Base-by-base conservation (phyloP, 1,140 invertebrate genomes). In the Dinoponera quadriceps region DNA sequence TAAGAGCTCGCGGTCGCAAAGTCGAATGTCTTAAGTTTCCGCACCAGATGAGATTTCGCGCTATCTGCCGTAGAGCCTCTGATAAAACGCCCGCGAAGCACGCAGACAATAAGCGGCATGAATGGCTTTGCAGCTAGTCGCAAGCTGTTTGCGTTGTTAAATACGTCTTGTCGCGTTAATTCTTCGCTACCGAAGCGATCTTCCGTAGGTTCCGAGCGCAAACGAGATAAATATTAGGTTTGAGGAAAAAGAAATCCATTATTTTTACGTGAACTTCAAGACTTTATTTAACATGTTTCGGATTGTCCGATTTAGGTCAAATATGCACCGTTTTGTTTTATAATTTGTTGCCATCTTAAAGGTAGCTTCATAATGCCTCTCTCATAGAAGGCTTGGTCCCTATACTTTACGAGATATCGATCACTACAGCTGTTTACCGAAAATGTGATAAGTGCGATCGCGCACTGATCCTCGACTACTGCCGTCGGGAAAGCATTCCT, bases 11-110 rank as follows among this genome's bases (percentile, higher is more conserved):
- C 66, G 72, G 59, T 75, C 59, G 60, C 59, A 27, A 82, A 75
- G 59, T 71, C 65, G 51, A 55, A 80, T 80, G 65, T 59, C 75
- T 80, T 80, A 71, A 78, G 65, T 80, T 80, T 71, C 51, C 65
- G 33, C 55, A 65, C 22, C 22, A 71, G 54, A 80, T 80, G 65
- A 71, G 65, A 80, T 80, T 80, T 9, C 65, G 16, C 27, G 54
- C 71, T 80, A 80, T 80, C 66, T 71, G 69, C 33, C 29, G 75
- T 59, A 22, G 54, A 80, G 13, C 3, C 1, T 2, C 25, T 80
- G 75, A 80, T 80, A 80, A 80, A 80, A 80, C n/a, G 33, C 44
- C 33, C 44, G 54, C 65, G 25, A 48, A 25, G 33, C 25, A 80
- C 22, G 38, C 54, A 60, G 33, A 80, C 66, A 80, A 80, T 80